phyloP scores from a whole-genome alignment of 2,888 invertebrate genomes.

The Sarcophaga rosellei region DNA sequence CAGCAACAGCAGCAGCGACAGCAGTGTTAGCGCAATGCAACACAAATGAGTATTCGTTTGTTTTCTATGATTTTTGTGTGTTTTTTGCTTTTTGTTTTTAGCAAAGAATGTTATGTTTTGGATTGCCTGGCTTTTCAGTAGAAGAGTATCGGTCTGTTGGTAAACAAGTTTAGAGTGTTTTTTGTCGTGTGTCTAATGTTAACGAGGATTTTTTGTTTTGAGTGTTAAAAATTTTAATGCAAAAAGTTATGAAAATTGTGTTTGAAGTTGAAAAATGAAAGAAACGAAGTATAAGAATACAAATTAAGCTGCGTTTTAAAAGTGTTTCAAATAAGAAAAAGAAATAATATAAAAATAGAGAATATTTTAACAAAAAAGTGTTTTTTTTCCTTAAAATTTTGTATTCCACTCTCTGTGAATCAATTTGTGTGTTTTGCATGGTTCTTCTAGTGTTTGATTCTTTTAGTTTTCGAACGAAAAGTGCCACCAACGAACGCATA shows the following conservation, averaged over 20 bases:
- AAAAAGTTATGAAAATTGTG: not conserved
- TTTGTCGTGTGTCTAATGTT: not conserved
- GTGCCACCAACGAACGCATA: constrained; percentile 44
- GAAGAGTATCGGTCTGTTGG: constrained; percentile 58
- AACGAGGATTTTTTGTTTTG: not conserved
- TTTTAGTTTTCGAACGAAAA: constrained; percentile 58
- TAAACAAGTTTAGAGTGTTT: constrained; percentile 22
- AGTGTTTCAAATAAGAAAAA: constrained; percentile 39
- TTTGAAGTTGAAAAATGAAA: not conserved
- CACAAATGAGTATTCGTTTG: constrained; percentile 12
- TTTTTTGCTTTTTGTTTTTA: constrained; percentile 29
- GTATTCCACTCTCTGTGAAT: constrained; percentile 27
- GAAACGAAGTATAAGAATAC: no score
- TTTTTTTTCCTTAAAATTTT: no score
- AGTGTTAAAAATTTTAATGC: not conserved
- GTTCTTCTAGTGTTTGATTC: constrained; percentile 34
- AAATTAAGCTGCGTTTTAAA: not conserved
- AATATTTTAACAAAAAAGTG: no score
- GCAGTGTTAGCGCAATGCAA: not conserved
- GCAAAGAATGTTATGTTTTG: constrained; percentile 23
- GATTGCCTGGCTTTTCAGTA: constrained; percentile 48
- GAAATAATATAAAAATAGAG: constrained; percentile 25
- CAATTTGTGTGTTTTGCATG: constrained; percentile 50
- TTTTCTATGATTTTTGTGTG: not conserved
- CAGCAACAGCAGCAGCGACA: constrained; percentile 7